Evolutionary conservation across 1,140 invertebrate species (phyloP).

Genomic region (Rhagoletis zephyria): DNA sequence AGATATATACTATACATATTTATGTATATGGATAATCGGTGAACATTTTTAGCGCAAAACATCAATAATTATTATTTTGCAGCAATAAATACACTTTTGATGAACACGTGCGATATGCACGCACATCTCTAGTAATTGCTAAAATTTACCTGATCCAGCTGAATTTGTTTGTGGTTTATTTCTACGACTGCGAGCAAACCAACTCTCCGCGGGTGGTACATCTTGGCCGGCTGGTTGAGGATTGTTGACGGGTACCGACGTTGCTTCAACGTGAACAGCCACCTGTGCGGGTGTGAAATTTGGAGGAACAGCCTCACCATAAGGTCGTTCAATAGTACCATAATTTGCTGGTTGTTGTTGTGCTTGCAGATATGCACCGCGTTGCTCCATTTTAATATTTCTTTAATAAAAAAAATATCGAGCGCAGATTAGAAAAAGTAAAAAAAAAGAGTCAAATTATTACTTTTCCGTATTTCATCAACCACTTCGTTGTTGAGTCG

Average conservation of each 20-base stretch:
- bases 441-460: background rate
- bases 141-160: slow-evolving; percentile 51
- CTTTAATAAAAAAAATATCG: too few species aligned
- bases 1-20: too few species aligned
- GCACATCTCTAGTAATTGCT: background rate
- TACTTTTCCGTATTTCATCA: background rate
- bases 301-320: background rate
- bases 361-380: background rate
- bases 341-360: background rate
- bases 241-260: background rate
- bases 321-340: background rate
- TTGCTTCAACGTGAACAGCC: background rate
- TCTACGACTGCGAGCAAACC: slow-evolving; percentile 35
- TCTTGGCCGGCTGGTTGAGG: background rate
- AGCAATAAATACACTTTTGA: too few species aligned
- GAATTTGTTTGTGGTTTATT: slow-evolving; percentile 56
- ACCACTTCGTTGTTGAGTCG: background rate
- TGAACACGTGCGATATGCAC: too few species aligned
- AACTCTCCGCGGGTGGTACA: slow-evolving; percentile 8
- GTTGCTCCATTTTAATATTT: background rate
- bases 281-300: background rate
- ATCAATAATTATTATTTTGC: too few species aligned
- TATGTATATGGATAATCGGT: too few species aligned
- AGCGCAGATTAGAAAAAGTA: too few species aligned
- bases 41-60: too few species aligned